These are phyloP conservation scores for Lontra canadensis DNA, from an alignment of 2,113 vertebrate species.

Conservation along the genomic window DNA sequence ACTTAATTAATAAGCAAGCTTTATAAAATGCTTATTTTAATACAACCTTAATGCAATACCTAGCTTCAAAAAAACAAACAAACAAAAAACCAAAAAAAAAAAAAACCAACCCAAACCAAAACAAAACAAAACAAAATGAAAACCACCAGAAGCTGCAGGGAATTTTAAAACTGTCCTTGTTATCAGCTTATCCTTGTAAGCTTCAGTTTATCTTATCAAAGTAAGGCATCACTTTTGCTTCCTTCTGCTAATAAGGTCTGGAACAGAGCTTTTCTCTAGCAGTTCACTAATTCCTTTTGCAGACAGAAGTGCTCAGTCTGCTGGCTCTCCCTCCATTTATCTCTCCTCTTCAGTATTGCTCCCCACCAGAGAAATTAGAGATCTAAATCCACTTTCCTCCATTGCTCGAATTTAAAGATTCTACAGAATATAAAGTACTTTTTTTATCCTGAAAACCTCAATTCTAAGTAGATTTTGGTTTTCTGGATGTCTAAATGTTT, in stretches of 20 bases:
- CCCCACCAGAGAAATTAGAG: background rate
- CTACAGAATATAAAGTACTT: background rate
- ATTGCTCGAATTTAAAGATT: background rate
- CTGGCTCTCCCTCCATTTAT: background rate
- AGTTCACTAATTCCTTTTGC: slow-evolving; percentile 54
- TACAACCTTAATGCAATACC: background rate
- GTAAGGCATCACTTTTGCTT: slow-evolving; percentile 74
- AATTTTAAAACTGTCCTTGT: slow-evolving; percentile 57
- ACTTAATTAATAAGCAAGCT: slow-evolving; percentile 6
- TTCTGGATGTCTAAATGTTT: background rate
- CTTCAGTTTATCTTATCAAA: slow-evolving; percentile 74
- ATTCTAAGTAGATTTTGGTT: background rate
- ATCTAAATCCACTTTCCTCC: background rate
- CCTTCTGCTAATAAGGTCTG: slow-evolving; percentile 76
- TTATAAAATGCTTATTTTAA: slow-evolving; percentile 21
- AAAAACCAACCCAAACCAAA: background rate
- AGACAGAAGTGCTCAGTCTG: slow-evolving; percentile 68
- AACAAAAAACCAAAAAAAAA: background rate
- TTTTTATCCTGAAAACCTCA: background rate
- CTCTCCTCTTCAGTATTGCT: background rate
- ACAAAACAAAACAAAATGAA: too few species aligned
- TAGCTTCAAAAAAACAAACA: background rate
- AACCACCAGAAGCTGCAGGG: background rate
- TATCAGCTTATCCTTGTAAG: slow-evolving; percentile 72
- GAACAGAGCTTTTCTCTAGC: slow-evolving; percentile 54